A percentile compares a stretch with the other conserved stretches of the same genome.
Conservation (phyloP, 2,797 vertebrate genomes). For the Hippopotamyrus pictus region DNA sequence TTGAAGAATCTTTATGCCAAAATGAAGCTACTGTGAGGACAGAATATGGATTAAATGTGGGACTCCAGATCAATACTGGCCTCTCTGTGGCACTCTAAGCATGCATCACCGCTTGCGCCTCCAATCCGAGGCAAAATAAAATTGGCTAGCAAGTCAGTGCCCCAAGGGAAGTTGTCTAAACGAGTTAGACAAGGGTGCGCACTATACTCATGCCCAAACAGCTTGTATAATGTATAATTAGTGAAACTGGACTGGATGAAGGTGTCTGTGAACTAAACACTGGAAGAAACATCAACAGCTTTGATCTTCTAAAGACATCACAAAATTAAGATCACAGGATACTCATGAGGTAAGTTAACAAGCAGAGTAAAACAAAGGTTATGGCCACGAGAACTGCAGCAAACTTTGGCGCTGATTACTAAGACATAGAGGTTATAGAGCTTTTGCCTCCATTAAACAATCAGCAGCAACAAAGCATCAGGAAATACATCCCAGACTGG, state of each 20-base stretch:
- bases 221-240: not conserved
- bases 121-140: not conserved
- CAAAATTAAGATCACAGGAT: not conserved
- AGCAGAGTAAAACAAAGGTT: not conserved
- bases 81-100: not conserved
- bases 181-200: not conserved
- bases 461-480: not conserved
- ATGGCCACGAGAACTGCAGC: not conserved
- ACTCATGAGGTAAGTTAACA: not conserved
- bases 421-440: not conserved
- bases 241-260: not conserved
- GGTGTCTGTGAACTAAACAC: not conserved
- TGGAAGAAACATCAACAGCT: not conserved
- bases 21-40: not conserved
- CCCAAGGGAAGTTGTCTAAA: not conserved
- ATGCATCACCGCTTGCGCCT: not conserved
- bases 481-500: not conserved
- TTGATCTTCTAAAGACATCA: not conserved
- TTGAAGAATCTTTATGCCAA: not conserved
- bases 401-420: not conserved
- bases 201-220: not conserved
- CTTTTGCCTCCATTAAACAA: not conserved
- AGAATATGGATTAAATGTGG: not conserved
- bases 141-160: not conserved
- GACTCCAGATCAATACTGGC: not conserved